A percentile compares a stretch with the other conserved stretches of the same genome.
Conservation (phyloP, 2,888 invertebrate genomes). For the Chaitophorus viminalis region DNA sequence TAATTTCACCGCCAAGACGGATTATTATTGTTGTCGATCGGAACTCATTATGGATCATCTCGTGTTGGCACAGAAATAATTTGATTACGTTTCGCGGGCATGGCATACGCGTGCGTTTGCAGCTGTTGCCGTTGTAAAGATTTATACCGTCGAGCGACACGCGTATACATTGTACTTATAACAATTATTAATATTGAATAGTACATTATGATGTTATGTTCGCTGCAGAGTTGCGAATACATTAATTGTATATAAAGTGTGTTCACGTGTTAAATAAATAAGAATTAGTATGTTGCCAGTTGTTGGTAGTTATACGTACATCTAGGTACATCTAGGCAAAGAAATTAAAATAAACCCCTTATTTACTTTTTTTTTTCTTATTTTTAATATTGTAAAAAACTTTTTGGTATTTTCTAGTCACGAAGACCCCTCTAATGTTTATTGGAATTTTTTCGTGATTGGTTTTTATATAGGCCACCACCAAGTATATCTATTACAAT, state of each 20-base stretch:
- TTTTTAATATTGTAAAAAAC: constrained; percentile 56
- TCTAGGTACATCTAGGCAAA: too few relatives aligned
- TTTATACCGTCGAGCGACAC: too few relatives aligned
- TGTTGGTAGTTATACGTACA: neutral
- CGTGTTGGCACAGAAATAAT: neutral
- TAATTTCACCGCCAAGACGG: too few relatives aligned
- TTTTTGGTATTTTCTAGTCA: constrained; percentile 49
- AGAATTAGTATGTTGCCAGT: neutral
- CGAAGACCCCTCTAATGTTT: constrained; percentile 49
- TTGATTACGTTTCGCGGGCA: neutral
- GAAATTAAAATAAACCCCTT: constrained; percentile 27
- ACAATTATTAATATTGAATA: too few relatives aligned
- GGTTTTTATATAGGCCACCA: constrained; percentile 36
- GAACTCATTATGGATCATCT: neutral
- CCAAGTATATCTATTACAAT: constrained; percentile 13
- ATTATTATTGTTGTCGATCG: neutral
- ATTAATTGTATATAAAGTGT: neutral
- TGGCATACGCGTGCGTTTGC: neutral
- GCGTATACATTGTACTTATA: too few relatives aligned
- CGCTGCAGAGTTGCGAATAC: too few relatives aligned
- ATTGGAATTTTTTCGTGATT: constrained; percentile 50
- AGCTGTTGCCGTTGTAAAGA: too few relatives aligned
- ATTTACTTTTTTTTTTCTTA: neutral
- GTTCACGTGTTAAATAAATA: neutral
- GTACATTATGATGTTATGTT: too few relatives aligned